Conservation (phyloP, 2,113 vertebrate genomes). For the Bombycilla garrulus region DNA sequence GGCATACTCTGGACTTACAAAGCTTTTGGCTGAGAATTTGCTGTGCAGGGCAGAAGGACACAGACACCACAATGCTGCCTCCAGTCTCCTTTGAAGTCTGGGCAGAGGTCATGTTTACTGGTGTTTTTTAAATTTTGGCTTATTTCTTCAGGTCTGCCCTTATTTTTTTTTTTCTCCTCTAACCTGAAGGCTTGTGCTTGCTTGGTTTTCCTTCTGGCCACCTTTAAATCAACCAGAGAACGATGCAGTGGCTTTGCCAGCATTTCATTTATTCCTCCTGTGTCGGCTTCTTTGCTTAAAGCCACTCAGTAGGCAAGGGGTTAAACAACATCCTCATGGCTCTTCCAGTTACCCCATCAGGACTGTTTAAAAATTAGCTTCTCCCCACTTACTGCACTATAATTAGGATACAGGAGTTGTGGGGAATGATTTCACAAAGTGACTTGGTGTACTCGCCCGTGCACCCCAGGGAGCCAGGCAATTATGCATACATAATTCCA, state of each 20-base stretch:
- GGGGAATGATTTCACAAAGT: constrained; percentile 71
- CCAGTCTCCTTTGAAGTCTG: neutral
- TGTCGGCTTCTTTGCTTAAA: neutral
- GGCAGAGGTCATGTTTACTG: neutral
- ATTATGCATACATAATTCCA: constrained; percentile 71
- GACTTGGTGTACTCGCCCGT: constrained; percentile 66
- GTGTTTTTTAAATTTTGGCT: neutral
- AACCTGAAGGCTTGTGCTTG: neutral
- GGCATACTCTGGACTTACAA: neutral
- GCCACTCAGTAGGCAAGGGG: neutral
- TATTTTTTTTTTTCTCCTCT: neutral
- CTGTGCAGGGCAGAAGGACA: neutral
- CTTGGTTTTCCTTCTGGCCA: neutral
- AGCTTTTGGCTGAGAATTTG: neutral
- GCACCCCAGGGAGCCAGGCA: constrained; percentile 67
- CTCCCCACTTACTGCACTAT: constrained; percentile 57
- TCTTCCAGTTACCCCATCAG: constrained; percentile 56
- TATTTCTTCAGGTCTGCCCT: neutral
- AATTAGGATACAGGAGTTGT: constrained; percentile 66
- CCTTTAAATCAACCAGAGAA: neutral
- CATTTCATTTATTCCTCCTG: neutral
- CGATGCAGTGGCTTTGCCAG: rapidly evolving
- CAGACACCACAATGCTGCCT: neutral
- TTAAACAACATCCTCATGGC: neutral
- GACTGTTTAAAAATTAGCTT: constrained; percentile 64